Conservation (phyloP, 2,888 invertebrate species). For the Drosophila prolongata region DNA sequence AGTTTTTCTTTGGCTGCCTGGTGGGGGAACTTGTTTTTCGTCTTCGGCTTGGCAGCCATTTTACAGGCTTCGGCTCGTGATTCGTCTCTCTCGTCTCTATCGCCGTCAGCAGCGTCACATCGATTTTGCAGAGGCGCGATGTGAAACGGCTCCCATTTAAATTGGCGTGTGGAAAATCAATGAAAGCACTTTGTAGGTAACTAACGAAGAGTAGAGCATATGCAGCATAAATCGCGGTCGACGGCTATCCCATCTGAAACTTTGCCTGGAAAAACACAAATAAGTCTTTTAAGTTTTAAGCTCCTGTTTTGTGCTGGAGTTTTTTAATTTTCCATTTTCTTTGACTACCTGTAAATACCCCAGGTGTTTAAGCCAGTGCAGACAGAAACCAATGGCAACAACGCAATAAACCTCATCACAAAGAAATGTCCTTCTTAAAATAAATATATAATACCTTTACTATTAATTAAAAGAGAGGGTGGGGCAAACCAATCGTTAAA, state of each 20-base stretch:
- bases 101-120: conserved; percentile 42
- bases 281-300: neutral
- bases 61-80: conserved; percentile 45
- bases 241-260: neutral
- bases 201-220: neutral
- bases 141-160: conserved; percentile 24
- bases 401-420: too few species aligned
- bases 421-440: too few species aligned
- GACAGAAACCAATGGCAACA: too few species aligned
- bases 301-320: too few species aligned
- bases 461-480: too few species aligned
- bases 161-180: conserved; percentile 15
- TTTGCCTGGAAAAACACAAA: neutral
- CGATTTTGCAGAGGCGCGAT: conserved; percentile 40
- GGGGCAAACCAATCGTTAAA: too few species aligned
- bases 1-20: conserved; percentile 66
- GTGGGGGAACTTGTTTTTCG: conserved; percentile 13
- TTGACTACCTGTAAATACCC: too few species aligned
- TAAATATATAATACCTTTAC: too few species aligned
- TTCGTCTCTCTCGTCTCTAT: conserved; percentile 22
- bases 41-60: conserved; percentile 61
- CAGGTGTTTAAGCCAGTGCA: too few species aligned
- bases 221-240: neutral
- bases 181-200: conserved; percentile 2
- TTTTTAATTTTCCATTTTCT: too few species aligned